These are phyloP conservation scores for Hypselothyrea guttata DNA, from an alignment of 2,888 invertebrate species.

Conservation along the genomic window DNA sequence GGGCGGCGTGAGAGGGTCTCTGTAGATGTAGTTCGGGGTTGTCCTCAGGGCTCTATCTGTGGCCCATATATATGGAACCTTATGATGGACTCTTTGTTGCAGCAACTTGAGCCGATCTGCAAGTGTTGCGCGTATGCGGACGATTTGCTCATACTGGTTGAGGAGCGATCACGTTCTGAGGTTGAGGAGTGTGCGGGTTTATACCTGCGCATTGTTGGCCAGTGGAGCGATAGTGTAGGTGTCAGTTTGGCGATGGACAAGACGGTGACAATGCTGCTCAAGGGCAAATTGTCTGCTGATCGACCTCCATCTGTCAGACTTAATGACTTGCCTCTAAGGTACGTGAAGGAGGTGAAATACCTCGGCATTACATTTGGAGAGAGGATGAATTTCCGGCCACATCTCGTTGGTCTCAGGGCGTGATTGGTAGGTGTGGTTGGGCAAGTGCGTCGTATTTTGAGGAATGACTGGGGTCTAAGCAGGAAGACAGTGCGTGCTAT, in stretches of 20 bases:
- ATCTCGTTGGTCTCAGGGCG: conserved; percentile 3
- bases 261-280: conserved; percentile 27
- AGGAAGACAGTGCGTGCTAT: conserved; percentile 5
- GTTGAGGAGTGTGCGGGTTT: not conserved
- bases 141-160: too few species aligned
- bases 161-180: too few species aligned
- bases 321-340: conserved; percentile 6
- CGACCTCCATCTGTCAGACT: not conserved
- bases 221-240: conserved; percentile 18
- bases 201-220: conserved; percentile 4
- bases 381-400: conserved; percentile 7
- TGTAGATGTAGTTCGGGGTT: conserved; percentile 1
- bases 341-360: conserved; percentile 7
- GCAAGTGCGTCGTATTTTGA: conserved; percentile 17
- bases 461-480: conserved; percentile 18
- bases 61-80: too few species aligned
- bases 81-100: too few species aligned
- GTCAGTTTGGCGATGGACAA: conserved; percentile 25
- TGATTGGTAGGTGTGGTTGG: conserved; percentile 11
- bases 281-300: conserved; percentile 15
- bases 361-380: conserved; percentile 10
- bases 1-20: not conserved
- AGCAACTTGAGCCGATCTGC: too few species aligned
- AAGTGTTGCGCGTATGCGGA: too few species aligned
- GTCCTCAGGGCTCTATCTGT: conserved; percentile 2